Evolutionary conservation across 2,797 vertebrate genomes (phyloP), one percentile per base, ranked within the genome.

Genomic region (Acanthurus leucopareius): DNA sequence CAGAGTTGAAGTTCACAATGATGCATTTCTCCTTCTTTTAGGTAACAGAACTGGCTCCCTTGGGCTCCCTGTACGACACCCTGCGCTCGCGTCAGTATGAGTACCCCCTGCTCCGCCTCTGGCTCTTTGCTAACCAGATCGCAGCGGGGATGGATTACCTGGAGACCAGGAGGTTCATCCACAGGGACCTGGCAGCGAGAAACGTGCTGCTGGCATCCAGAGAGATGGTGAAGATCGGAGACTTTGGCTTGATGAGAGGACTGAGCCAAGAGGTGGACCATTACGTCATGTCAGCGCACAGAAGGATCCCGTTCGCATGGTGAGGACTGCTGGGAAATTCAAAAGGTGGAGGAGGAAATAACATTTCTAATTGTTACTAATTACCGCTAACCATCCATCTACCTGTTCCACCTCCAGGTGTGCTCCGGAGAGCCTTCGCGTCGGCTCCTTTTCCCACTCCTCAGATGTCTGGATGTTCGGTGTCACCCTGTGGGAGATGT

Each of bases 401-500:
- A 0, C 13, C 2, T 35, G 8, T 11, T n/a, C 15, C 10, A 51
- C 45, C 9, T 52, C 10, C 88, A 98, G 97, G 97, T 98, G 97
- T 61, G 96, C 97, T 16, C 97, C 97, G 0, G 97, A 98, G 87
- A 97, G 96, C 70, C 93, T 97, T 1, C 96, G 96, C 2, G 83
- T 95, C 0, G 97, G 97, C 47, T 92, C 95, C 22, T 98, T 98
- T 92, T 97, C 97, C 5, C 96, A 96, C 15, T 89, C 95, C 20
- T 97, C 97, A 0, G 97, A 98, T 3, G 96, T 97, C 69, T 98
- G 97, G 97, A 98, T 97, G 97, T 98, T 96, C 44, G 97, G 96
- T 0, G 93, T 97, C 82, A 96, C 96, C 5, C 48, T 98, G 66
- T 98, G 97, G 97, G 97, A 98, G 90, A 97, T 98, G 97, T 97